Conservation (phyloP, 1,140 invertebrate species). For the Pogonomyrmex californicus region DNA sequence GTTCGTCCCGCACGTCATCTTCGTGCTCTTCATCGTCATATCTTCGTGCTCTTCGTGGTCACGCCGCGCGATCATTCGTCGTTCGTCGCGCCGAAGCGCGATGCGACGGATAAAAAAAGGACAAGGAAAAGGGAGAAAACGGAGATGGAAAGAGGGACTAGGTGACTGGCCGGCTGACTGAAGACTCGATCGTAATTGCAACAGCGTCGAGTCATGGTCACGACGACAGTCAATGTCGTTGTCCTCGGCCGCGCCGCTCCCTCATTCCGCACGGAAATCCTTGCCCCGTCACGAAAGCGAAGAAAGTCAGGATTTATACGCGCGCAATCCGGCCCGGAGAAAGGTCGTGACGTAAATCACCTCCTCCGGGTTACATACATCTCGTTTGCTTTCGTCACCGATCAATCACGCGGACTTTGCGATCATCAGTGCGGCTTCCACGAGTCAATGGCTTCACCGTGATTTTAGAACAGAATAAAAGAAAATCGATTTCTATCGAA, state of each 20-base stretch:
- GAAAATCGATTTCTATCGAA: not conserved
- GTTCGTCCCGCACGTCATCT: slow-evolving; percentile 52
- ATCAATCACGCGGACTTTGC: slow-evolving; percentile 15
- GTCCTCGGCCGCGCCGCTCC: slow-evolving; percentile 53
- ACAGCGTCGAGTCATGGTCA: slow-evolving; percentile 72
- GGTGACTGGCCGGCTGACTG: slow-evolving; percentile 59
- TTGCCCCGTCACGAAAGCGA: slow-evolving; percentile 34
- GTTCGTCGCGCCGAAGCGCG: slow-evolving; percentile 43
- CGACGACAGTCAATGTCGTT: slow-evolving; percentile 68
- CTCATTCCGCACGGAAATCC: slow-evolving; percentile 44
- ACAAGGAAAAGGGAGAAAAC: slow-evolving; percentile 31
- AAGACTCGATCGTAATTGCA: slow-evolving; percentile 73
- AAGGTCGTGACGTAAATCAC: slow-evolving; percentile 53
- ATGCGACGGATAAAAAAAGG: slow-evolving; percentile 4
- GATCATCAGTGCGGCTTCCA: not conserved
- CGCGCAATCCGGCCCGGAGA: slow-evolving; percentile 40
- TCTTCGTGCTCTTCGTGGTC: slow-evolving; percentile 45
- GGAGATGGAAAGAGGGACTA: slow-evolving; percentile 28
- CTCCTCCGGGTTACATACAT: slow-evolving; percentile 39
- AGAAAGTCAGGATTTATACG: slow-evolving; percentile 38
- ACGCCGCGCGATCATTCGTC: slow-evolving; percentile 59
- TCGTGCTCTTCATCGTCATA: slow-evolving; percentile 63
- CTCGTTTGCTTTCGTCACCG: slow-evolving; percentile 59
- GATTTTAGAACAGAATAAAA: slow-evolving; percentile 3
- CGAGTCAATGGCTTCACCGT: not conserved